Base-by-base conservation (phyloP, 2,797 vertebrate genomes). In the Cuculus canorus region DNA sequence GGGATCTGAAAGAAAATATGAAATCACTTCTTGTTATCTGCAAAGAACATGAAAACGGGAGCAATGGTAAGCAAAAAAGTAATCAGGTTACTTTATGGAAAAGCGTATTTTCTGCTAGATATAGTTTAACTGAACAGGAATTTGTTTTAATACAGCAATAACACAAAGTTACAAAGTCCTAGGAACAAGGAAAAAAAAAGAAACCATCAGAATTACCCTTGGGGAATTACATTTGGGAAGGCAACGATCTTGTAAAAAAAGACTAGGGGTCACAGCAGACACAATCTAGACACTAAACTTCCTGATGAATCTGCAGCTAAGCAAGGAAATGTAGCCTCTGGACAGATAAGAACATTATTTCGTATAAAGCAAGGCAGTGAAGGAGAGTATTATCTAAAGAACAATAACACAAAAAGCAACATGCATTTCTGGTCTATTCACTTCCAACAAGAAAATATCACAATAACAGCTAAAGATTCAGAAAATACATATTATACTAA, bases 321-420 rank as follows among this genome's bases (percentile, higher is more conserved):
- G 37, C 1, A 2, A 80, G 45, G 45, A 88, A 91, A 75, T 0
- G 0, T 30, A 84, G 83, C 86, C 78, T 63, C 88, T 68, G 68
- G 88, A 85, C 1, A 37, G 80, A 48, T 52, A 92, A 96, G 45
- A 79, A 54, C 27, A 47, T 63, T 90, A 61, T 64, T 86, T 90
- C 15, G 2, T 70, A 8, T 28, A 76, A 70, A 28, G 48, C 56
- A 70, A 78, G 14, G 35, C 52, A 84, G 52, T 33, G 84, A 89
- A 21, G 37, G 56, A 86, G 14, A 53, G 7, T 33, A 43, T 90
- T 94, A 93, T 72, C 95, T 93, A 15, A 71, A 82, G 77, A 88
- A 94, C 32, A 82, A 22, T 48, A 91, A 83, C 87, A 86, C 70
- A 56, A 86, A 33, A 37, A 68, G 32, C 73, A 86, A 84, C 30